Conservation (phyloP, 2,113 vertebrate genomes). For the Bambusicola thoracicus region DNA sequence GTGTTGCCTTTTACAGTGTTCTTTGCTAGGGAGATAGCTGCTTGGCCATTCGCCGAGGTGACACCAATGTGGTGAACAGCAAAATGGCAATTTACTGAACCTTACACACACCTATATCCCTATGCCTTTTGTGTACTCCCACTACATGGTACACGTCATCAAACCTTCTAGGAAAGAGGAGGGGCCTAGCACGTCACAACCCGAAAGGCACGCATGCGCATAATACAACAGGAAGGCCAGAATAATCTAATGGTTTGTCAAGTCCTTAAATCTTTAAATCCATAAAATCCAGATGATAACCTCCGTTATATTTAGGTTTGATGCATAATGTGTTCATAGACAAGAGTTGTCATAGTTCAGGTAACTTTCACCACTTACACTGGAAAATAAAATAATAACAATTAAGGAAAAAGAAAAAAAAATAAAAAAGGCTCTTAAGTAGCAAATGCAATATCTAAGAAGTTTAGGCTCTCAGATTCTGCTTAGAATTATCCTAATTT, state of each 20-base stretch:
- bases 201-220: no score
- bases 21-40: no score
- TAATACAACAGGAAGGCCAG: background rate
- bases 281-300: background rate
- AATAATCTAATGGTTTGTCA: background rate
- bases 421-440: background rate
- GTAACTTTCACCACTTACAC: background rate
- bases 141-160: no score
- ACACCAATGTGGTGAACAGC: no score
- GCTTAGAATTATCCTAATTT: background rate
- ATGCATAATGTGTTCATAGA: background rate
- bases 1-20: no score
- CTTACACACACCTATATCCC: no score
- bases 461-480: background rate
- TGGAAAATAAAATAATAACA: background rate
- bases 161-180: no score
- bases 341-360: background rate
- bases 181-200: no score
- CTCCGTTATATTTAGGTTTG: background rate
- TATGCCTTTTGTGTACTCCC: no score
- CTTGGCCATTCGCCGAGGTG: no score
- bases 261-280: background rate
- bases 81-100: no score
- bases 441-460: background rate
- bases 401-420: background rate